Evolutionary conservation across 1,140 invertebrate species (phyloP), one percentile per base, ranked within the genome.

Genomic region (Chelonus insularis): DNA sequence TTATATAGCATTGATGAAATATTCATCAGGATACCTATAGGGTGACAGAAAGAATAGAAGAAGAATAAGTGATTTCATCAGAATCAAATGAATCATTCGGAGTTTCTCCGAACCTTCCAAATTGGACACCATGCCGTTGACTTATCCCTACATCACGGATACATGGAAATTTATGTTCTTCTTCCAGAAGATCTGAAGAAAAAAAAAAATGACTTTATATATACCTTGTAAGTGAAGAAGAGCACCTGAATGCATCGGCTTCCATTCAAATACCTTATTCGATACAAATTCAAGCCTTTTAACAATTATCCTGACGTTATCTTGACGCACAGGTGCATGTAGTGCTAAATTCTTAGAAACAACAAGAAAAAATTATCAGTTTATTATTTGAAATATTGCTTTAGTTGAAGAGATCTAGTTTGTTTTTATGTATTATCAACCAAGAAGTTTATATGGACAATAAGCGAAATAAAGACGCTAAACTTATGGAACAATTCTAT

Each of bases 231-330:
- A 23, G 43, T 37, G 57, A 14, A 18, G 9, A 51, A 45, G 9
- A 34, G 18, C 37, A 45, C 48, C 16, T 34, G 45, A 51, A 29
- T 45, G 55, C 25, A 69, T 68, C 71, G 70, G 71, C 71, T 11
- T 61, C 69, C 68, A 72, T 75, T 76, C 69, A 70, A 74, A 74
- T 67, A 67, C 75, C 74, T 75, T 76, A 75, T 76, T 75, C 66
- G 59, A 43, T 14, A 9, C 14, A 16, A 14, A 5, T 7, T 25
- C 12, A 32, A 4, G 21, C 16, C 16, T 6, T 50, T 18, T 37
- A 20, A 18, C 18, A 12, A 34, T 7, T 8, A 6, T 3, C 52
- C 2, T 39, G 58, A 55, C 60, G 67, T 68, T 73, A 74, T 74
- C 72, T 62, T 69, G 70, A 70, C 34, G 21, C 70, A 72, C 71